Conservation (phyloP, 2,888 invertebrate species). For the Trachelus tabidus region DNA sequence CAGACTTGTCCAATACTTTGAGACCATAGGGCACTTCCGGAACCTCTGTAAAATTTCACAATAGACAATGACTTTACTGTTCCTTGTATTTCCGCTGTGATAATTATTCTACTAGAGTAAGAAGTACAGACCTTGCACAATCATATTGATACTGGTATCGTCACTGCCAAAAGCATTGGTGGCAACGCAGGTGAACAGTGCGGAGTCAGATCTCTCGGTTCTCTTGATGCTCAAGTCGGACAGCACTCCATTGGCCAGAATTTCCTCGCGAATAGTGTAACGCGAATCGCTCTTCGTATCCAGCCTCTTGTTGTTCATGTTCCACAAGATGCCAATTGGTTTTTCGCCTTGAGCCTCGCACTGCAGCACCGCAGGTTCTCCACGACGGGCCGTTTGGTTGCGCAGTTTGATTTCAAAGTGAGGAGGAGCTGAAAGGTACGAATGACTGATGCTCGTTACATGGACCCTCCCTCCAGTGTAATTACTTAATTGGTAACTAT, state of each 20-base stretch:
- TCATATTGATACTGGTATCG: slow-evolving; percentile 95
- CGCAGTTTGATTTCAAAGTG: slow-evolving; percentile 93
- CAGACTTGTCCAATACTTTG: slow-evolving; percentile 90
- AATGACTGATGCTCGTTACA: background rate
- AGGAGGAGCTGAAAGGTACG: slow-evolving; percentile 77
- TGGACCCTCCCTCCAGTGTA: background rate
- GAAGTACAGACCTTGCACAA: slow-evolving; percentile 80
- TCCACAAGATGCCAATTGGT: slow-evolving; percentile 95
- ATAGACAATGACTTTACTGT: background rate
- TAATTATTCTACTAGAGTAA: background rate
- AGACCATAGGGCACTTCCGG: slow-evolving; percentile 91
- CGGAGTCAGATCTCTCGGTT: slow-evolving; percentile 89
- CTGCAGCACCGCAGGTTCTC: slow-evolving; percentile 90
- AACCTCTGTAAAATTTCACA: slow-evolving; percentile 72
- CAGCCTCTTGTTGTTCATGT: slow-evolving; percentile 92
- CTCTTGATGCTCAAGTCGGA: slow-evolving; percentile 90
- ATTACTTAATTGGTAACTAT: no score
- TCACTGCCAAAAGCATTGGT: slow-evolving; percentile 95
- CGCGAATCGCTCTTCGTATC: slow-evolving; percentile 90
- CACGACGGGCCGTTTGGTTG: slow-evolving; percentile 90
- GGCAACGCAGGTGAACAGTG: slow-evolving; percentile 90
- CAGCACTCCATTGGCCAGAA: slow-evolving; percentile 86
- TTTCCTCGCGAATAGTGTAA: slow-evolving; percentile 88
- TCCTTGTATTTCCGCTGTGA: background rate
- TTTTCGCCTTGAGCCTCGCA: slow-evolving; percentile 95